Base-by-base conservation (phyloP, 2,113 vertebrate species). In the Myodes glareolus region DNA sequence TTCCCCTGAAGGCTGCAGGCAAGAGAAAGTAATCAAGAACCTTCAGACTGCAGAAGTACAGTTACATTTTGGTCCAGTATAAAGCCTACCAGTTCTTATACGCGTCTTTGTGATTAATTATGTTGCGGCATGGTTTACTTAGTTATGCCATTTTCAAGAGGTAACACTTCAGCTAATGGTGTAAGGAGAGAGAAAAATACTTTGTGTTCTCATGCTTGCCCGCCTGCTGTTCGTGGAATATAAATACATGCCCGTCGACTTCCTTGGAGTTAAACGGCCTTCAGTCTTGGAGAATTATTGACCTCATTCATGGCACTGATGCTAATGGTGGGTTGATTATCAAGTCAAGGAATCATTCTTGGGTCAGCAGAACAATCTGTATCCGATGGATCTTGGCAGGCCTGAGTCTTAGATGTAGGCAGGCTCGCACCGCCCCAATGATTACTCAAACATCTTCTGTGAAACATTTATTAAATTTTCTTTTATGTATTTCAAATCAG, bases 381-480 rank as follows among this genome's bases (percentile, higher is more conserved):
- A 93, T 75, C 93, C 70, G 63, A 97, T 96, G 75, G 0, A 0
- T 50, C 65, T 50, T 47, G 19, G 45, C 39, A 77, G 90, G 39
- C 3, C 19, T 76, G 82, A 77, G 11, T 58, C 88, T 90, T 45
- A 88, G 58, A 97, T 68, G 93, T 70, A 90, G 42, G 16, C 50
- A 97, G 97, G 78, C 10, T 23, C 3, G 13, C 87, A 5, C 47
- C 88, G 25, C n/a, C 88, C 0, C 76, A 72, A 92, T 61, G 31
- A 92, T 91, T 81, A 67, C 61, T 96, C 70, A 91, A 78, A 16
- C 45, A 58, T 67, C 13, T 94, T 97, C 91, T 96, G 29, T 75
- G 8, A 63, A 67, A 85, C 39, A 77, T 52, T 96, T 95, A 70
- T 88, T 95, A 80, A 80, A 88, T 73, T 84, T 95, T 67, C 50